Evolutionary conservation across 2,797 vertebrate genomes (phyloP), one percentile per base, ranked within the genome.

Genomic region (Poeciliopsis infans): DNA sequence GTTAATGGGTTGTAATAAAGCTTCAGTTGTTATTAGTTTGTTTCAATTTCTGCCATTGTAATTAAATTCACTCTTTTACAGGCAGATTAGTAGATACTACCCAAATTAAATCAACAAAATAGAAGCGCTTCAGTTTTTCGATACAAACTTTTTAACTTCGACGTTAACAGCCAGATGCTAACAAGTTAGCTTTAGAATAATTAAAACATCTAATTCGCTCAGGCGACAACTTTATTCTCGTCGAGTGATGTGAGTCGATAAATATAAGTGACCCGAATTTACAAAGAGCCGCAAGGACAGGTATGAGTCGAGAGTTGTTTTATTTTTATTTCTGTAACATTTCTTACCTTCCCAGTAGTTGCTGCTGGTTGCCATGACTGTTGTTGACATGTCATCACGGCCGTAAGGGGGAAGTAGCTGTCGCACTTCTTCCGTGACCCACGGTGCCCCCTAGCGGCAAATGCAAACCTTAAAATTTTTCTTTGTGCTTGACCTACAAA

Each of bases 281-380:
- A 0, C 0, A 2, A 45, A 1, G 23, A 71, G 72, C 13, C 64
- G n/a, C 7, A 31, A 20, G 43, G 7, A 53, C 0, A 10, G 6
- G 7, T 43, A 46, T 0, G 28, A 2, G 13, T 2, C 13, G 0
- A 2, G 0, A 36, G 11, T 3, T 45, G 45, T 70, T 59, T 68
- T 41, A 43, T 51, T 74, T 11, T 1, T 64, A 0, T 39, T 0
- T 33, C 1, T 46, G 5, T 13, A 71, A 79, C 16, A 73, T 43
- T 2, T 71, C 82, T 96, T 95, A 97, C 97, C 97, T 96, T 98
- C 97, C 97, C 97, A 97, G 75, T 97, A 97, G 94, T 96, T 95
- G 88, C 94, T 95, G 86, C 91, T 89, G 86, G 94, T 89, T 86
- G 96, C 97, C 97, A 98, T 98, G 91, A 96, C 96, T 96, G 94